Base-by-base conservation (phyloP, 37 sponge, comb jelly and placozoan genomes). In the Oopsacas minuta region DNA sequence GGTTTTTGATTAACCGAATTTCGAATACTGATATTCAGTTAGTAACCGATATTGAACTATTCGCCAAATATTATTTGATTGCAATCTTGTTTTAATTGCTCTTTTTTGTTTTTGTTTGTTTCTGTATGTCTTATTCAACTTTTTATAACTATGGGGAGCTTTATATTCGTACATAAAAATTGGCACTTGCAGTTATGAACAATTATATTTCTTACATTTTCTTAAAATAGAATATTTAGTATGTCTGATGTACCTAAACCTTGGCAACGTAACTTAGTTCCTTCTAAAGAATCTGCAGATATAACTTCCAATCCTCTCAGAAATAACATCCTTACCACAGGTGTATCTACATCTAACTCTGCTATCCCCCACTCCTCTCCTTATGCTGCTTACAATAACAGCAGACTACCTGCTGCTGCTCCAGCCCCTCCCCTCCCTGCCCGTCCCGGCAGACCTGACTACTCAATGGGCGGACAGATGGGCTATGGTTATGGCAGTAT, bases 181-280 rank as follows among this genome's bases (percentile, higher is more conserved):
- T n/a, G n/a, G n/a, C n/a, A n/a, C n/a, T n/a, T n/a, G n/a, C n/a
- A n/a, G n/a, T n/a, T n/a, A n/a, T n/a, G n/a, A n/a, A n/a, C n/a
- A n/a, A n/a, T n/a, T n/a, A n/a, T n/a, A n/a, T n/a, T n/a, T n/a
- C n/a, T n/a, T n/a, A n/a, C n/a, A n/a, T n/a, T n/a, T n/a, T n/a
- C n/a, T n/a, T n/a, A n/a, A n/a, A n/a, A n/a, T n/a, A n/a, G n/a
- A n/a, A n/a, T n/a, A n/a, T n/a, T 46, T 17, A 61, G 22, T 32
- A 61, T 61, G 75, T 61, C 75, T 32, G 75, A 61, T n/a, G 30
- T n/a, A 3, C 75, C 75, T 25, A 61, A 61, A 34, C 75, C 75
- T 34, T 61, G 75, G 75, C 75, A 61, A 34, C 75, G 75, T 32
- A 61, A 61, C 30, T 3, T 61, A 3, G 22, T 10, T 34, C 28